Conservation (phyloP, 1,140 invertebrate genomes). For the Tenebrio molitor region DNA sequence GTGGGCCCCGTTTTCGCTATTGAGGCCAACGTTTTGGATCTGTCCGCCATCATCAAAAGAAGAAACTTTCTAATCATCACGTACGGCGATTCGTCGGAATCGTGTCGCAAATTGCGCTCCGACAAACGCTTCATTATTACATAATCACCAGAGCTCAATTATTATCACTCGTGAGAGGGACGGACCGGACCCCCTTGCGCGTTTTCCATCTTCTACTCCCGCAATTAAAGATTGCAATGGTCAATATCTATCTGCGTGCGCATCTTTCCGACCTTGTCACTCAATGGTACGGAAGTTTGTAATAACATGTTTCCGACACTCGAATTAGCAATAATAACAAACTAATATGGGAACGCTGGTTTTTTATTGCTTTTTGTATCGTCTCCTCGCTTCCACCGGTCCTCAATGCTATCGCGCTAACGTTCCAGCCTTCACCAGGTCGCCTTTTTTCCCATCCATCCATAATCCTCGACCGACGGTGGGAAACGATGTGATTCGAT, state of each 20-base stretch:
- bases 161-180: constrained; percentile 31
- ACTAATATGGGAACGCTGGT: constrained; percentile 52
- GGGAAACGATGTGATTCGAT: too few species aligned
- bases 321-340: constrained; percentile 54
- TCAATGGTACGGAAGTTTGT: constrained; percentile 58
- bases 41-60: background rate
- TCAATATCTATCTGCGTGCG: constrained; percentile 39
- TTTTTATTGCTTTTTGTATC: constrained; percentile 48
- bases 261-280: constrained; percentile 56
- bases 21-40: constrained; percentile 23
- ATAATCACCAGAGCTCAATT: constrained; percentile 20
- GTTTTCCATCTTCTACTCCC: background rate
- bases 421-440: constrained; percentile 5
- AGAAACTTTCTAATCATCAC: constrained; percentile 36
- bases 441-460: too few species aligned
- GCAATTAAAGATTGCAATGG: constrained; percentile 40
- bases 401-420: constrained; percentile 33
- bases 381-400: background rate
- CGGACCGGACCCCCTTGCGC: constrained; percentile 12
- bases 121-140: constrained; percentile 29
- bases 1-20: background rate
- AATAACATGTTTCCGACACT: constrained; percentile 61
- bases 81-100: constrained; percentile 15
- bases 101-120: constrained; percentile 26
- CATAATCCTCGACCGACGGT: too few species aligned